A percentile compares a stretch with the other conserved stretches of the same genome.
Evolutionary conservation across 2,888 invertebrate species (phyloP).

Genomic region (Gortyna flavago): DNA sequence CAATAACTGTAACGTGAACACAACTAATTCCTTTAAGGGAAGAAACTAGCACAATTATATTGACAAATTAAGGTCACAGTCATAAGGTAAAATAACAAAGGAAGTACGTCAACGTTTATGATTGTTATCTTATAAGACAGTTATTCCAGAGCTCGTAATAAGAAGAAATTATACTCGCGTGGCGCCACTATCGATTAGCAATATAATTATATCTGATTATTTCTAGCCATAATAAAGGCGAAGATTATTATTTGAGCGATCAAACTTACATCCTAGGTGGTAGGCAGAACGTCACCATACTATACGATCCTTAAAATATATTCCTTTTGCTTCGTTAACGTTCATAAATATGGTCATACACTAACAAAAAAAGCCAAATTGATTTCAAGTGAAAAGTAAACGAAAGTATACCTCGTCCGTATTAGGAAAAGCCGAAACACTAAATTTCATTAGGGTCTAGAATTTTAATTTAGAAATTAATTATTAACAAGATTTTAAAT

Average conservation of each 20-base stretch:
- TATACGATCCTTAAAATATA: background rate
- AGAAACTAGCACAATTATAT: slow-evolving; percentile 9
- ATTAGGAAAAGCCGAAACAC: background rate
- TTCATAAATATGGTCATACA: background rate
- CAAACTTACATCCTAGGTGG: background rate
- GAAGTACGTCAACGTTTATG: background rate
- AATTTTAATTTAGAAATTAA: slow-evolving; percentile 33
- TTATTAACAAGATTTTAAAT: slow-evolving; percentile 31
- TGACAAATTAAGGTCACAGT: slow-evolving; percentile 8
- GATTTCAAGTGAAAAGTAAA: background rate
- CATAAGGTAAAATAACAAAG: slow-evolving; percentile 6
- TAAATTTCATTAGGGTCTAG: slow-evolving; percentile 21
- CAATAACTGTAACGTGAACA: background rate
- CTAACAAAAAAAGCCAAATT: background rate
- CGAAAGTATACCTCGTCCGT: background rate
- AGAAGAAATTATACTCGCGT: background rate
- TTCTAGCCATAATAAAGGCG: slow-evolving; percentile 10
- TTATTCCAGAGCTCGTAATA: slow-evolving; percentile 23
- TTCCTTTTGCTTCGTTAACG: background rate
- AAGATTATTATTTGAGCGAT: slow-evolving; percentile 22
- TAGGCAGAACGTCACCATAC: background rate
- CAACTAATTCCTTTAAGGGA: background rate
- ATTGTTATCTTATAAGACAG: slow-evolving; percentile 24
- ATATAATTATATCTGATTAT: slow-evolving; percentile 27
- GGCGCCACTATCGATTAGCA: background rate